Percentiles rank a stretch among this genome's conserved stretches.
Evolutionary conservation across 2,797 vertebrate species (phyloP).

Genomic region (Lagorchestes hirsutus): DNA sequence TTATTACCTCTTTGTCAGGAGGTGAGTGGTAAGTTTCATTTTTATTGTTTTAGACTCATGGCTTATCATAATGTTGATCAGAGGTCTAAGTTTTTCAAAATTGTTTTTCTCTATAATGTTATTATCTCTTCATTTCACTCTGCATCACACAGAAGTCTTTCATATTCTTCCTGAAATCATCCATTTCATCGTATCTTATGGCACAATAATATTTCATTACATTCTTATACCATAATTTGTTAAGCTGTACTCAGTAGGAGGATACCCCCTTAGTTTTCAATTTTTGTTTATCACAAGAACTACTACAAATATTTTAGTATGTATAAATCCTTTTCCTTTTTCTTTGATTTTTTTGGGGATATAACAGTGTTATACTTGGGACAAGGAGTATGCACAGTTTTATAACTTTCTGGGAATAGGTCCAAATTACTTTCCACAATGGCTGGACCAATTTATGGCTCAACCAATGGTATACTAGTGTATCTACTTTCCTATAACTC

Average conservation of each 20-base stretch:
- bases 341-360: neutral
- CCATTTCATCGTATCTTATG: neutral
- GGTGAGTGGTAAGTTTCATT: neutral
- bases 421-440: neutral
- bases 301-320: neutral
- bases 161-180: neutral
- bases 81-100: neutral
- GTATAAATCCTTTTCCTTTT: neutral
- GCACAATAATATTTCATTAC: neutral
- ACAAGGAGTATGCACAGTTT: neutral
- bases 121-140: neutral
- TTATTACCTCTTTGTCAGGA: neutral
- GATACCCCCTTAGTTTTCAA: neutral
- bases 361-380: neutral
- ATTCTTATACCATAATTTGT: neutral
- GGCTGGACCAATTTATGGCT: neutral
- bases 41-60: neutral
- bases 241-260: neutral
- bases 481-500: neutral
- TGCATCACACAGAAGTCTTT: neutral
- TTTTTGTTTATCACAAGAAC: neutral
- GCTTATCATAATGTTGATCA: neutral
- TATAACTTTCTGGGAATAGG: neutral
- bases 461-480: neutral
- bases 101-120: neutral